Base-by-base conservation (phyloP, 2,797 vertebrate species). In the Decapterus maruadsi region DNA sequence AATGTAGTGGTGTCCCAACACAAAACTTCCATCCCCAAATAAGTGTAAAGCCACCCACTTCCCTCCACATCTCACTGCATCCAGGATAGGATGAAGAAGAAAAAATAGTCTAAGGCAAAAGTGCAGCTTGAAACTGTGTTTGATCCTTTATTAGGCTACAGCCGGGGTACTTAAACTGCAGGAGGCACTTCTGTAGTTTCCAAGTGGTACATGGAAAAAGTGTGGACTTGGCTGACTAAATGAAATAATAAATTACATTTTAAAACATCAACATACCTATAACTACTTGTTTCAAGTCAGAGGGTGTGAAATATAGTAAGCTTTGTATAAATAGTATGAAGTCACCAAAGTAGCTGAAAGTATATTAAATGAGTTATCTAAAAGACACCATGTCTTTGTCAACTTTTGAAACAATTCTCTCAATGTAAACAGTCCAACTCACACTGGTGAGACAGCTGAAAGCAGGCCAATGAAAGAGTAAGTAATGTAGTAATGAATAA, bases 1-100 rank as follows among this genome's bases (percentile, higher is more conserved):
- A 75, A 67, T 40, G 11, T 26, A 60, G 58, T 19, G 9, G 4
- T 60, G 58, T 72, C 63, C 46, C 67, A 56, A 68, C 40, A 64
- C 38, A 58, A 68, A 45, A 40, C 38, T 65, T 66, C 50, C 56
- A 54, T 65, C 59, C 38, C 36, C 14, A 22, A 48, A 55, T 46
- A 38, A 75, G 53, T 62, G 22, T 62, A 22, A 10, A 8, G 38
- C 22, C 43, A 48, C 20, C 54, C 36, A 12, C 42, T 53, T 51
- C 45, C 29, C 57, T 51, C 46, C 40, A 17, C 19, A 64, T 55
- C 59, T 16, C 38, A 12, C 42, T 13, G 20, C 29, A 46, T 12
- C 5, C 1, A 75, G 48, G 11, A 16, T 38, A 19, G 22, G 54
- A 42, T 50, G 61, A 50, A 29, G 50, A 38, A 43, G n/a, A 42